Base-by-base conservation (phyloP, 2,888 invertebrate genomes). In the Teleogryllus oceanicus region DNA sequence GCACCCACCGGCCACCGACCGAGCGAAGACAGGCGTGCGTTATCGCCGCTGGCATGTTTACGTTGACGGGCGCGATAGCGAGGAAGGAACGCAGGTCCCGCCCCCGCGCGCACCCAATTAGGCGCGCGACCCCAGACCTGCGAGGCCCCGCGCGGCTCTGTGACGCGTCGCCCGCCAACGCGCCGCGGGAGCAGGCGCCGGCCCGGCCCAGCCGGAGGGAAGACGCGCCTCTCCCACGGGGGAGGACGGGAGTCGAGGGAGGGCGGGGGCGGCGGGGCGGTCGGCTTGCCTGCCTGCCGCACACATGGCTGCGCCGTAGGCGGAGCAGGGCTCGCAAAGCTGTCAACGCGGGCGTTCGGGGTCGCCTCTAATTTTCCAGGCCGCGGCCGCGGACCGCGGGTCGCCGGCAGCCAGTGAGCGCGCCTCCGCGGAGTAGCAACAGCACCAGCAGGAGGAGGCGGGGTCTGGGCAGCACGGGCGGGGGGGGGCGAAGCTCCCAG, bases 371-470 rank as follows among this genome's bases (percentile, higher is more conserved):
- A 37, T 37, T 37, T 37, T 37, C 37, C 37, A 37, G 37, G 37
- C 37, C 37, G 37, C 37, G 37, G 37, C 37, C 37, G 37, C 37
- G 37, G 37, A 37, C 62, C 62, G n/a, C 81, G 87, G 85, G 84
- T 84, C 87, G 87, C 87, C 87, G 82, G 88, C 87, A 88, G 89
- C 89, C 88, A 78, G 62, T 16, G 78, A 24, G 12, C 16, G 78
- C 37, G 37, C 37, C 74, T 37, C 49, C 78, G 37, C 62, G 51
- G 62, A 62, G 37, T 49, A n/a, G 37, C 10, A 51, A 21, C 78
- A 37, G 37, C 37, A 37, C 2, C 24, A 37, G 37, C 8, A 37
- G 5, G 37, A 37, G 8, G 37, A 37, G 62, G n/a, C 16, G 62
- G 16, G 62, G n/a, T 18, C 62, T 13, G 62, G 16, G n/a, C 16